Conservation (phyloP, 1,140 invertebrate genomes). For the Parasteatoda tepidariorum region DNA sequence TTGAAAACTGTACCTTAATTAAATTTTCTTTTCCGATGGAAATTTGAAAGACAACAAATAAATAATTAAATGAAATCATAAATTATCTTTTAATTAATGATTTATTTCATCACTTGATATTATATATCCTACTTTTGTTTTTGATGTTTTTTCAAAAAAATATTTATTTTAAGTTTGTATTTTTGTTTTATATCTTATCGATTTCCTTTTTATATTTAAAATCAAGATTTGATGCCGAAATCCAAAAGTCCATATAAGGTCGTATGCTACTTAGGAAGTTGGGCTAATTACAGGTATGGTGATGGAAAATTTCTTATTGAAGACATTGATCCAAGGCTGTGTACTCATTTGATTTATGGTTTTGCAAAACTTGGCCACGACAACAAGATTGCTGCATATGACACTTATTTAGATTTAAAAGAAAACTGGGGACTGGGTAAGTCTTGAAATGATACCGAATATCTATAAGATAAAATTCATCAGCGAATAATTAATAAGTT, state of each 20-base stretch:
- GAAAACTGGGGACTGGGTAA: constrained; percentile 70
- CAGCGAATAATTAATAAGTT: not conserved
- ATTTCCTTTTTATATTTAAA: not conserved
- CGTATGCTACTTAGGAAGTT: constrained; percentile 79
- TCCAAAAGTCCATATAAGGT: constrained; percentile 52
- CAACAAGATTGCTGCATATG: constrained; percentile 76
- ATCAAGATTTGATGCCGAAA: not conserved
- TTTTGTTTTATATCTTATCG: not conserved
- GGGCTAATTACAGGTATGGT: constrained; percentile 77
- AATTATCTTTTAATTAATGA: too few relatives aligned
- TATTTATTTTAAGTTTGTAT: not conserved
- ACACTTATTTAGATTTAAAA: constrained; percentile 79
- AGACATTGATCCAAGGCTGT: constrained; percentile 81
- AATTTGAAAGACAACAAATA: too few relatives aligned
- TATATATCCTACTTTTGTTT: too few relatives aligned
- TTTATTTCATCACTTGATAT: too few relatives aligned
- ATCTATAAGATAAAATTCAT: not conserved
- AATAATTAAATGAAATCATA: too few relatives aligned
- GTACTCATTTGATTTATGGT: constrained; percentile 88
- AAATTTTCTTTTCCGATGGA: too few relatives aligned
- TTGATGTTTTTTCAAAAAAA: not conserved
- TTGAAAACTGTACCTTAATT: too few relatives aligned
- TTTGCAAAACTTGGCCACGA: constrained; percentile 81
- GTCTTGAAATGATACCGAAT: not conserved
- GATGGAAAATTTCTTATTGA: constrained; percentile 77